Evolutionary conservation across 2,797 vertebrate genomes (phyloP), one percentile per base, ranked within the genome.

Genomic region (Enteromius viviparus): DNA sequence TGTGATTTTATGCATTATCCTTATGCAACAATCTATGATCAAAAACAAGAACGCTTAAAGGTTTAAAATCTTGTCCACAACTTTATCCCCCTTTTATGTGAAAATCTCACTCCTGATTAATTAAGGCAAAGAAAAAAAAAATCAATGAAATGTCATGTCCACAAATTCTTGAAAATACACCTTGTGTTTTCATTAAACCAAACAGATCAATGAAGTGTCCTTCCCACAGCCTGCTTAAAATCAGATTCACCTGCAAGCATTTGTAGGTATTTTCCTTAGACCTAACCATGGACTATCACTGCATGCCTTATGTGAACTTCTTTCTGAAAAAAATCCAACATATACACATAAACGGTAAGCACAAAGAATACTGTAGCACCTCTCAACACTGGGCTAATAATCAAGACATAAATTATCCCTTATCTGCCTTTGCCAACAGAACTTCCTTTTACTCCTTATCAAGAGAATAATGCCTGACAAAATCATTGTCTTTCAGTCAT

Each of bases 371-470:
- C 45, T 47, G 45, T 14, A 45, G 37, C 23, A 49, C 21, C 3
- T 49, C 29, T 76, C 70, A 26, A 75, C 64, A 47, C 34, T 64
- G 70, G 70, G 45, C 47, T 75, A 80, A 83, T 80, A 66, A 80
- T 23, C 78, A 62, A 76, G 60, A 40, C 79, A 78, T 84, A 84
- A 80, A 81, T 76, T n/a, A 58, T 81, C 32, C 55, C 34, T 72
- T 66, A 17, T 68, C 70, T 68, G 29, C 51, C 64, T 4, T 68
- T 70, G 47, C 83, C 74, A 76, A 51, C 11, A 80, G 58, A 42
- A 32, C 34, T 60, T 83, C 49, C 40, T 71, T 42, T 62, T 45
- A 74, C 53, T 34, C 75, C 40, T 74, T 12, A 84, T 58, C 17
- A 53, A 10, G 34, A 65, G n/a, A 72, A 70, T 55, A 82, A 70